Evolutionary conservation across 2,797 vertebrate species (phyloP).

Genomic region (Huso huso): DNA sequence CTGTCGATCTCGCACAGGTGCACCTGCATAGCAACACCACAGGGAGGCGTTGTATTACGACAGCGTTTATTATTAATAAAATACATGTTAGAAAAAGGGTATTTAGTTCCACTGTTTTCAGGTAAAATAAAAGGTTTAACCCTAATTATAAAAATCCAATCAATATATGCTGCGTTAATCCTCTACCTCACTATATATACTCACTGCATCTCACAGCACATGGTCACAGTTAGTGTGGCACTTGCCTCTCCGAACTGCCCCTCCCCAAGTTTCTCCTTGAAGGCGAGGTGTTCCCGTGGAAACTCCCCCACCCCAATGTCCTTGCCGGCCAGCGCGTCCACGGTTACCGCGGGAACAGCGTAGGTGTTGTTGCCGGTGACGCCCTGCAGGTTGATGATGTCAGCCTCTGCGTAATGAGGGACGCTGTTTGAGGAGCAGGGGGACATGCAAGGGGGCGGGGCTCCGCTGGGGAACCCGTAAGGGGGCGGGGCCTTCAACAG

Average conservation of each 20-base stretch:
- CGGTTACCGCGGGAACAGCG: conserved; percentile 72
- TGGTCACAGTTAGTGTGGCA: not conserved
- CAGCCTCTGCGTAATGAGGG: conserved; percentile 87
- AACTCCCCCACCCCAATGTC: conserved; percentile 66
- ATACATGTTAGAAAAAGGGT: not conserved
- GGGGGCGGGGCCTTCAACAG: conserved; percentile 59
- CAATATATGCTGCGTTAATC: too few species aligned
- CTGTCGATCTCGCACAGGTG: conserved; percentile 86
- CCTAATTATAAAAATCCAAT: too few species aligned
- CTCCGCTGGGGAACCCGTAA: conserved; percentile 64
- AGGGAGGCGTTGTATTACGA: not conserved
- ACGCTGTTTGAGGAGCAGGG: conserved; percentile 61
- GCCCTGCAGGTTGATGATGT: conserved; percentile 85
- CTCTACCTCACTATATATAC: not conserved
- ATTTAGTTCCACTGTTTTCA: too few species aligned
- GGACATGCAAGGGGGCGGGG: conserved; percentile 59
- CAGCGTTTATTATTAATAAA: not conserved
- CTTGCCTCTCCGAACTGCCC: conserved; percentile 90
- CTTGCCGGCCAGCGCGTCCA: conserved; percentile 42
- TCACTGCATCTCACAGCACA: not conserved
- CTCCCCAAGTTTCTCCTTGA: conserved; percentile 90
- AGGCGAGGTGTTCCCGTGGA: conserved; percentile 73
- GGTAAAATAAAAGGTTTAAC: not conserved
- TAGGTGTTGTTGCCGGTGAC: conserved; percentile 90
- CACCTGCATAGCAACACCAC: conserved; percentile 54